These are phyloP conservation scores for Achlya flavicornis DNA, from an alignment of 2,888 invertebrate species.

Conservation along the genomic window DNA sequence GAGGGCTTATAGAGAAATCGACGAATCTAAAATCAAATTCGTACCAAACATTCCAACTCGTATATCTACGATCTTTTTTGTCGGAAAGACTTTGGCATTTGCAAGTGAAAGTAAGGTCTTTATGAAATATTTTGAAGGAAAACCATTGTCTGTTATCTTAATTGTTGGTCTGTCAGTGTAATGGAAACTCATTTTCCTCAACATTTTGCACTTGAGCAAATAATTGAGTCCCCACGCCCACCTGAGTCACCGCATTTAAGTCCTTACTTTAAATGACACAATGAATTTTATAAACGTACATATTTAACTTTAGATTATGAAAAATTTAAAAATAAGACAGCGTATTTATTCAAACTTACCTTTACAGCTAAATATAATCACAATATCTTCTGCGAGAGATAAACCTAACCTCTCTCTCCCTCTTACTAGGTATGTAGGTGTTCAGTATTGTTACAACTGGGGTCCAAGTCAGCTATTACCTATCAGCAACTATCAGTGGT, in stretches of 20 bases:
- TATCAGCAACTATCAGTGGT: too few species aligned
- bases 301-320: neutral
- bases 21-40: neutral
- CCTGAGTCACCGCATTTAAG: slow-evolving; percentile 1
- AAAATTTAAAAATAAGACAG: too few species aligned
- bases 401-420: too few species aligned
- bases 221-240: slow-evolving; percentile 32
- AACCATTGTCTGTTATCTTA: slow-evolving; percentile 24
- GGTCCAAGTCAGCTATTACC: too few species aligned
- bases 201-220: slow-evolving; percentile 36
- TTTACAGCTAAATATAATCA: too few species aligned
- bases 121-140: slow-evolving; percentile 9
- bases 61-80: neutral
- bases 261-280: neutral
- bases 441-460: neutral
- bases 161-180: slow-evolving; percentile 27
- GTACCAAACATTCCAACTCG: neutral
- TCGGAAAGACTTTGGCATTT: neutral
- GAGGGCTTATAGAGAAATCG: neutral
- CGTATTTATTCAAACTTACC: too few species aligned
- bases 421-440: too few species aligned
- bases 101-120: slow-evolving; percentile 5
- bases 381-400: too few species aligned
- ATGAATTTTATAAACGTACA: neutral
- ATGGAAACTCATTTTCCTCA: slow-evolving; percentile 41